These are phyloP conservation scores for Lepidocyrtinus sp. DNA, from an alignment of 2,888 invertebrate species.

Conservation along the genomic window DNA sequence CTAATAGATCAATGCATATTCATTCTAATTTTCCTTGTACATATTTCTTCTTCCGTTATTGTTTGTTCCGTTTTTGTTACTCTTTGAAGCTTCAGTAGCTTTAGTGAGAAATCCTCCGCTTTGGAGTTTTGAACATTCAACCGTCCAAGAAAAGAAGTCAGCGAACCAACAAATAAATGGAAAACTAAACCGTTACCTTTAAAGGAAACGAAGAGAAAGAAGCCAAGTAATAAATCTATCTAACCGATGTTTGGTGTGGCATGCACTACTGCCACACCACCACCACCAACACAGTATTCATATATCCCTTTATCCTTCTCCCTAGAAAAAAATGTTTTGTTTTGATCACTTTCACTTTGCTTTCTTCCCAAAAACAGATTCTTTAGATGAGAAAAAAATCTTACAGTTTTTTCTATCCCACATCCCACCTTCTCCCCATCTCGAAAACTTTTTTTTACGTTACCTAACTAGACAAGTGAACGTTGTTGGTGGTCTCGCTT, in stretches of 20 bases:
- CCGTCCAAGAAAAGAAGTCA: constrained; percentile 42
- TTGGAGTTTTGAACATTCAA: constrained; percentile 21
- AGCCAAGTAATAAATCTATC: constrained; percentile 62
- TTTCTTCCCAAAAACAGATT: background rate
- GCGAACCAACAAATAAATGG: constrained; percentile 58
- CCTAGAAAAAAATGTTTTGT: constrained; percentile 28
- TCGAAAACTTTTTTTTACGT: constrained; percentile 15
- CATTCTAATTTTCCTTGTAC: constrained; percentile 19
- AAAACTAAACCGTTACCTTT: constrained; percentile 15
- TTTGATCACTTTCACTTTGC: constrained; percentile 54
- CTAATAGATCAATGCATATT: constrained; percentile 47
- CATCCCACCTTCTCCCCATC: background rate
- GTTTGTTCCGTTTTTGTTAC: background rate
- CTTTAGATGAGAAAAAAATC: background rate
- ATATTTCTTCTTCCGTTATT: background rate
- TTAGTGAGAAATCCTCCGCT: background rate
- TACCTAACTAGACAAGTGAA: background rate
- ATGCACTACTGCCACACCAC: constrained; percentile 37
- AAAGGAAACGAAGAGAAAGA: constrained; percentile 28
- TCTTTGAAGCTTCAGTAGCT: background rate
- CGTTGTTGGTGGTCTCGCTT: constrained; percentile 32
- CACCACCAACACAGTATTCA: constrained; percentile 2
- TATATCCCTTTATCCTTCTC: background rate
- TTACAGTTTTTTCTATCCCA: constrained; percentile 14
- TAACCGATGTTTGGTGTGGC: constrained; percentile 56